Conservation (phyloP, 2,797 vertebrate genomes). For the Myoxocephalus aenaeus region DNA sequence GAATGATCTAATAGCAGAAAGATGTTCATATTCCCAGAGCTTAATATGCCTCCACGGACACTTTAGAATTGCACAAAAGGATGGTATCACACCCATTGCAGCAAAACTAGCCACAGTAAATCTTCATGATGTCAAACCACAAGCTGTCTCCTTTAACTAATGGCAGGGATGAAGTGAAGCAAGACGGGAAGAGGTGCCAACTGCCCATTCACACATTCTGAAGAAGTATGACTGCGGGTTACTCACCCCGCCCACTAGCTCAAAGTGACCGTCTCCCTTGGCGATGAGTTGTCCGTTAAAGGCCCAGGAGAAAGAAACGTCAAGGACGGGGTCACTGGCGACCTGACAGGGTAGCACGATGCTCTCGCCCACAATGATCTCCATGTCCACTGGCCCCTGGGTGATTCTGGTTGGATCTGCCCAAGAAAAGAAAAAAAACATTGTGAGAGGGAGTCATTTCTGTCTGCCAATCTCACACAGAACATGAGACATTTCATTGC, state of each 20-base stretch:
- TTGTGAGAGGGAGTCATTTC: slow-evolving; percentile 26
- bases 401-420: slow-evolving; percentile 94
- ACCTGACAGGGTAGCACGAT: slow-evolving; percentile 95
- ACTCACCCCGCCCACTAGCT: slow-evolving; percentile 96
- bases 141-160: slow-evolving; percentile 65
- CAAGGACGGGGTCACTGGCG: slow-evolving; percentile 90
- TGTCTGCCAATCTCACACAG: slow-evolving; percentile 26
- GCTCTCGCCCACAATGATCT: slow-evolving; percentile 95
- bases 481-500: slow-evolving; percentile 32
- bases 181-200: slow-evolving; percentile 65
- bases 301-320: slow-evolving; percentile 94
- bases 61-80: slow-evolving; percentile 35
- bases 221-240: slow-evolving; percentile 36
- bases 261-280: slow-evolving; percentile 91
- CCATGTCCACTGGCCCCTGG: slow-evolving; percentile 91
- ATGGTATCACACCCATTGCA: slow-evolving; percentile 34
- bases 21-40: slow-evolving; percentile 29
- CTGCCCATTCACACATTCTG: slow-evolving; percentile 63
- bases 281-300: slow-evolving; percentile 91
- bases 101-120: slow-evolving; percentile 34
- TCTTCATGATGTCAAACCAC: slow-evolving; percentile 53
- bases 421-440: slow-evolving; percentile 38
- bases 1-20: slow-evolving; percentile 45
- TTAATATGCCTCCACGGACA: slow-evolving; percentile 42
- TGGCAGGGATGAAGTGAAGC: slow-evolving; percentile 56